A percentile compares a stretch with the other conserved stretches of the same genome.
Evolutionary conservation across 2,113 vertebrate species (phyloP).

Genomic region (Orthonyx spaldingii): DNA sequence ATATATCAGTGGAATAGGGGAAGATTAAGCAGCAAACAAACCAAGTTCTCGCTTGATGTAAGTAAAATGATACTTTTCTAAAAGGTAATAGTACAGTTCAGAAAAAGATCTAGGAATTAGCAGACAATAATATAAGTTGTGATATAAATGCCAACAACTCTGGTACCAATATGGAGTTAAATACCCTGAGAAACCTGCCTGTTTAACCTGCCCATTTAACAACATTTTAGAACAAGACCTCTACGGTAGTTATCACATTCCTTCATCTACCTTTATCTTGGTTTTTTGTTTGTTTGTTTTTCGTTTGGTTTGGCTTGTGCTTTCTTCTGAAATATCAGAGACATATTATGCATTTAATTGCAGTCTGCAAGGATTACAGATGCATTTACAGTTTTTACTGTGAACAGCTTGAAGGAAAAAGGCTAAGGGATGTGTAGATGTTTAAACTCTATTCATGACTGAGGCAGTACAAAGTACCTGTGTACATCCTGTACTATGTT

Average conservation of each 20-base stretch:
- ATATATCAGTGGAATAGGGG: not conserved
- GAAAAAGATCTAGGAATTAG: not conserved
- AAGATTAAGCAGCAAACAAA: not conserved
- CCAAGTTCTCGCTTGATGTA: not conserved
- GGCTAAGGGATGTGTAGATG: not conserved
- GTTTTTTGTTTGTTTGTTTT: not conserved
- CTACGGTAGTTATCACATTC: not conserved
- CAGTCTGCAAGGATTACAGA: not conserved
- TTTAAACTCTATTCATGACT: not conserved
- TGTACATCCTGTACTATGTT: not conserved
- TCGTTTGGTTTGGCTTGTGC: not conserved
- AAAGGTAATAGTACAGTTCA: not conserved
- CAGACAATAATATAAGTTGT: not conserved
- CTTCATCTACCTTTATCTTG: not conserved
- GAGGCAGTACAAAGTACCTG: not conserved
- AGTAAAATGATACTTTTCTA: not conserved
- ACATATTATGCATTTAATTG: not conserved
- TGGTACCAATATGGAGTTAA: not conserved
- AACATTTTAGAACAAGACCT: not conserved
- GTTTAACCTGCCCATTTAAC: not conserved
- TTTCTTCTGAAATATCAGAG: not conserved
- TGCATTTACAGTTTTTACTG: not conserved
- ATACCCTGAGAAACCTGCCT: not conserved
- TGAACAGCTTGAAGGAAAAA: not conserved
- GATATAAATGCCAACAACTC: not conserved